Base-by-base conservation (phyloP, 2,113 vertebrate species). In the Apodemus speciosus region DNA sequence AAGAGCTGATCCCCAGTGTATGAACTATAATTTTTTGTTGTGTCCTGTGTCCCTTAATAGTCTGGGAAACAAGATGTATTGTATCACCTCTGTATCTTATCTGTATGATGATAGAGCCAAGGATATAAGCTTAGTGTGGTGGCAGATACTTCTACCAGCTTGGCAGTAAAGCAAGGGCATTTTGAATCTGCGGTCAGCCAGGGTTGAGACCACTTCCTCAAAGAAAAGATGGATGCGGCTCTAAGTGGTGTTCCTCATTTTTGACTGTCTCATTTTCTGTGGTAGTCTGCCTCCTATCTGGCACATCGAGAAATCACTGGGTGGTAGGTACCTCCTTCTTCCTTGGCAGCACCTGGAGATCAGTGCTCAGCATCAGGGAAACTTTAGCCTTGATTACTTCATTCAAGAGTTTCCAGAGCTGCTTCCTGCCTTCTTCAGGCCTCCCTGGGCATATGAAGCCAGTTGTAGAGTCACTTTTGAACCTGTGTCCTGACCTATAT, bases 211-310 rank as follows among this genome's bases (percentile, higher is more conserved):
- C 69, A 58, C 51, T 30, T 30, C 15, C 30, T 46, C 38, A 13
- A 60, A 73, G 43, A 62, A 62, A 49, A 14, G 38, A 21, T 23
- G 62, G 46, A 35, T 51, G 32, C 25, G 43, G 32, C 46, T 51
- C 2, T 68, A 68, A 68, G 13, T 85, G 32, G 15, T 68, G 3
- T 23, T 69, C 32, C 46, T 66, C 1, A 35, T 13, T 30, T 51
- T 85, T 30, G 58, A 62, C 62, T 91, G 56, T 76, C 38, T 51
- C 84, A 21, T 84, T 94, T 85, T 69, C 83, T 90, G n/a, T 69
- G 85, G 51, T 21, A 32, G 40, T 85, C 69, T 73, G 27, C 66
- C 25, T 93, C 30, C 49, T 80, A 7, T 9, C 53, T 3, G 3
- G 4, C 43, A 23, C 40, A 62, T 68, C 14, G 21, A 30, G 35